These are phyloP conservation scores for Cotesia congregata DNA, from an alignment of 2,888 invertebrate species.

Conservation along the genomic window DNA sequence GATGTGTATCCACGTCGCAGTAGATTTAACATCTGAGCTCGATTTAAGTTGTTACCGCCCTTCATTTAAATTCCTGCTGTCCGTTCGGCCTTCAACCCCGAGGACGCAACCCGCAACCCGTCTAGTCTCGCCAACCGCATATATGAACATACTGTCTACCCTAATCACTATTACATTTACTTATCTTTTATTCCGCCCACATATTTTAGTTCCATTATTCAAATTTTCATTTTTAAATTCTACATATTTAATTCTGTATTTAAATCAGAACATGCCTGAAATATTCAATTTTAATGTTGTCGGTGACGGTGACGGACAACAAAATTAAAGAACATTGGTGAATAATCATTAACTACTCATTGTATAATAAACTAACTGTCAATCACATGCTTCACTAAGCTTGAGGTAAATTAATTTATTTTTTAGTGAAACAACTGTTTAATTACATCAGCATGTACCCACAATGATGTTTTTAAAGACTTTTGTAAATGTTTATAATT, in stretches of 20 bases:
- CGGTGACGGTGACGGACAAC: too few species aligned
- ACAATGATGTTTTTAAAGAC: too few species aligned
- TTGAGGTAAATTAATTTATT: too few species aligned
- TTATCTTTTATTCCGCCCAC: neutral
- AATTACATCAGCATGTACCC: too few species aligned
- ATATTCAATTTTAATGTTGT: too few species aligned
- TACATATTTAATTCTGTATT: neutral
- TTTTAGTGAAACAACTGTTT: too few species aligned
- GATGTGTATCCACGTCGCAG: neutral
- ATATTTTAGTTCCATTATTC: neutral
- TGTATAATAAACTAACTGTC: too few species aligned
- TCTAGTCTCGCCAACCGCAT: neutral
- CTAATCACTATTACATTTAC: neutral
- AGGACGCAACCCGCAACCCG: neutral
- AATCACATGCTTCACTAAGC: too few species aligned
- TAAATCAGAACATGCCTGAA: too few species aligned
- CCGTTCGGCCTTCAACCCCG: neutral
- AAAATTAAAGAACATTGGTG: too few species aligned
- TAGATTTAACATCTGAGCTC: neutral
- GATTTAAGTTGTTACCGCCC: neutral
- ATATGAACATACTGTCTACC: constrained; percentile 6
- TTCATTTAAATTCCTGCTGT: neutral
- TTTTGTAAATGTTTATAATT: too few species aligned
- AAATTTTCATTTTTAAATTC: constrained; percentile 1
- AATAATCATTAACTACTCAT: too few species aligned